Base-by-base conservation (phyloP, 2,113 vertebrate genomes). In the Alethe castanea region DNA sequence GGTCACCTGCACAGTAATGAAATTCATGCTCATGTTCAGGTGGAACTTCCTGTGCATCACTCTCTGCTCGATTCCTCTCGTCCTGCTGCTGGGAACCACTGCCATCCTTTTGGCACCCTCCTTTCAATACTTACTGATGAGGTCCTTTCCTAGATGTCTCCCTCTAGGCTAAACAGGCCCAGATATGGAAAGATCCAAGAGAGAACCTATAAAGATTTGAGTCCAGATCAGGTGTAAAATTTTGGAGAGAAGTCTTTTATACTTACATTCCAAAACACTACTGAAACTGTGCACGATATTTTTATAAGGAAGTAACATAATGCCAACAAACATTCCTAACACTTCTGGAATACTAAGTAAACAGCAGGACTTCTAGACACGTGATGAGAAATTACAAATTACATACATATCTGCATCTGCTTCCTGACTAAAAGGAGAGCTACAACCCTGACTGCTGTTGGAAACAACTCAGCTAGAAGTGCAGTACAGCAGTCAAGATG, bases 31-130 rank as follows among this genome's bases (percentile, higher is more conserved):
- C 14, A 35, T 15, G 15, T 47, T 76, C 6, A 40, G 29, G 40
- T 35, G 29, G 20, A 90, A 35, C 5, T 76, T 54, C 17, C 40
- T 18, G 29, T 40, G 25, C 20, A 54, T 35, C 24, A 22, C 11
- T 5, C 22, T 54, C 47, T 61, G 40, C 29, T 20, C 4, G 0
- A 6, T 57, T 12, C 35, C 31, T 50, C 35, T 36, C 0, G 0
- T 74, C n/a, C 38, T 40, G 22, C 2, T 54, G 45, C n/a, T 26
- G 0, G 1, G 40, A 54, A 86, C 8, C 22, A 31, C 31, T 19
- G 22, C 29, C 35, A 28, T 42, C 25, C 54, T 48, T 14, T 26
- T 23, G n/a, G 25, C 38, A 74, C 16, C 16, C 6, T 47, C 20
- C 53, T 54, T 47, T 61, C 53, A 45, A 35, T 10, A 74, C 45